A percentile compares a stretch with the other conserved stretches of the same genome.
Conservation (phyloP, 1,140 invertebrate genomes). For the Triops longicaudatus region DNA sequence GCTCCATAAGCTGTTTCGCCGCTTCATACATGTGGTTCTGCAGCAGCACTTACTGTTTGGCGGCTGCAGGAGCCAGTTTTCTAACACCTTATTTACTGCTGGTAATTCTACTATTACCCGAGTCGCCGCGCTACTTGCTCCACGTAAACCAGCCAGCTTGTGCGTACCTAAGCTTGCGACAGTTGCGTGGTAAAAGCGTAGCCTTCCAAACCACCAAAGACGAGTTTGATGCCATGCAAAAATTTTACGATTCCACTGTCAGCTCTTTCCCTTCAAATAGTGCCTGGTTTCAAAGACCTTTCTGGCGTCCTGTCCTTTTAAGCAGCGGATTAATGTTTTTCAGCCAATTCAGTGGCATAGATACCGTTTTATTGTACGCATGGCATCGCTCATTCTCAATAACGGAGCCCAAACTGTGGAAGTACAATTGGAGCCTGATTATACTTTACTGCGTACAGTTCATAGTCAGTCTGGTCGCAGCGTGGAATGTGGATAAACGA, state of each 20-base stretch:
- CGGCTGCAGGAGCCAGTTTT: conserved; percentile 20
- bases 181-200: conserved; percentile 7
- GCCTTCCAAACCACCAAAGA: not conserved
- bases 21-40: conserved; percentile 20
- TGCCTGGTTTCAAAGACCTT: conserved; percentile 17
- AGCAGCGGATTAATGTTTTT: conserved; percentile 29
- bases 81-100: conserved; percentile 23
- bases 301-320: conserved; percentile 24
- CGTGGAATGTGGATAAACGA: conserved; percentile 18
- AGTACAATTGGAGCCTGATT: conserved; percentile 24
- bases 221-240: conserved; percentile 24
- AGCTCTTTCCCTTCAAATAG: not conserved
- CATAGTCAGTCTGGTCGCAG: conserved; percentile 21
- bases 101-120: conserved; percentile 24
- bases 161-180: conserved; percentile 1
- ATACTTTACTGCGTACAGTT: conserved; percentile 29
- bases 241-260: not conserved
- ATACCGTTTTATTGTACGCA: conserved; percentile 28
- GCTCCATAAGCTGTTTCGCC: conserved; percentile 27
- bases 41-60: not conserved
- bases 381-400: conserved; percentile 16
- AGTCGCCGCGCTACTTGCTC: conserved; percentile 27
- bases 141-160: conserved; percentile 1
- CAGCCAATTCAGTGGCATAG: conserved; percentile 28
- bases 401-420: not conserved